Evolutionary conservation across 2,888 invertebrate genomes (phyloP), one percentile per base, ranked within the genome.

Genomic region (Himalopsyche kuldschensis): DNA sequence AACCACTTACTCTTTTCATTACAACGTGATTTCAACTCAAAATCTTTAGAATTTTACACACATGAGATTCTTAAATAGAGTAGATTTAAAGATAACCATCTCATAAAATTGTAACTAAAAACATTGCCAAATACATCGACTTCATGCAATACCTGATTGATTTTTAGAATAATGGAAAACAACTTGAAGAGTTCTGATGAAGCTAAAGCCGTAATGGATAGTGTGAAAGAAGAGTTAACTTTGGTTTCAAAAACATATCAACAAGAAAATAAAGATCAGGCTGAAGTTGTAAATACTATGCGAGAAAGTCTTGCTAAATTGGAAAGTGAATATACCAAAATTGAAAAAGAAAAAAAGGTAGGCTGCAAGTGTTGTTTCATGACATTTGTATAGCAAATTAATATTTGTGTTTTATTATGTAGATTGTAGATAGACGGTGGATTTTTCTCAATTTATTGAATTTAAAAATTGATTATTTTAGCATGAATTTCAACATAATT

Each of bases 151-250:
- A 4, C 15, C 15, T 41, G 15, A 41, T 41, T 41, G 41, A 41
- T 69, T 69, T 69, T 15, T 27, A 69, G 69, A 27, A 69, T 69
- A 69, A 69, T 27, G 27, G 24, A 69, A 69, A 69, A 15, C 1
- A 80, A 82, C 69, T 69, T 82, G 5, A 79, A 80, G 55, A 84
- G 82, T 84, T 79, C 47, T 27, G 80, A 80, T 76, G 81, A 84
- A 4, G 79, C 82, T 20, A 84, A 82, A 79, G 24, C 63, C 24
- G 84, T 88, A 87, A 81, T 89, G 75, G 82, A 87, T 63, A 88
- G 87, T 35, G 87, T 90, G 3, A 91, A 91, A 87, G 87, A 90
- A 30, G 90, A 92, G 88, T 87, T 90, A 5, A 89, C 90, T 81
- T 90, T 90, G 81, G 84, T 89, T 17, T 85, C 89, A 3, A 88